Evolutionary conservation across 2,113 vertebrate species (phyloP).

Genomic region (rat (Rattus norvegicus)): DNA sequence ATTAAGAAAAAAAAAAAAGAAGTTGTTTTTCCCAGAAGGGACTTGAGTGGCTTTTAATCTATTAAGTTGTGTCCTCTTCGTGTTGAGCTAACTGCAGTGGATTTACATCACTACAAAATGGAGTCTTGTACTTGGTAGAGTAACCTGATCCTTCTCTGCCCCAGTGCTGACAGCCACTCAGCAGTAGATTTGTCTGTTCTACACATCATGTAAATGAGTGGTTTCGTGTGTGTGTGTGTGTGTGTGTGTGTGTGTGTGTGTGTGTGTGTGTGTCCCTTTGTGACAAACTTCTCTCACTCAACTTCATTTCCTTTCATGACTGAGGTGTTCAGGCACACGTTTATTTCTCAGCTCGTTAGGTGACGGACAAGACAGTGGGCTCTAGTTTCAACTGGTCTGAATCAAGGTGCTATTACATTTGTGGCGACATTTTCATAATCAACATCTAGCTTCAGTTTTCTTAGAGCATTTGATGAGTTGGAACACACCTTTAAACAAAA

Average conservation of each 20-base stretch:
- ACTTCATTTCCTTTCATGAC: neutral
- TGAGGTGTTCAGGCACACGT: neutral
- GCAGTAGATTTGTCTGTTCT: neutral
- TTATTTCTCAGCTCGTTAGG: neutral
- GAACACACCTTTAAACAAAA: constrained; percentile 34
- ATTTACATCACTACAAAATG: neutral
- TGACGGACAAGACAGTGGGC: neutral
- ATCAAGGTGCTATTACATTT: neutral
- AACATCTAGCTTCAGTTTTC: neutral
- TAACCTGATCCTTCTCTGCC: no score
- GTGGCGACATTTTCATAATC: neutral
- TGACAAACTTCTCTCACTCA: neutral
- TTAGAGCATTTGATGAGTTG: neutral
- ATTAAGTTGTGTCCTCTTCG: neutral
- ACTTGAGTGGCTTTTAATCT: neutral
- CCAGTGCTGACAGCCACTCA: neutral
- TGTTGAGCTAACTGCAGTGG: neutral
- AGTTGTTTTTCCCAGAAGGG: neutral
- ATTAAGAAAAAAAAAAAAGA: neutral
- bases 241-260: no score
- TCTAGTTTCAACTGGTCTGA: neutral
- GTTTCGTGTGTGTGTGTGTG: no score
- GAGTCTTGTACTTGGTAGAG: neutral
- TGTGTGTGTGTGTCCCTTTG: neutral
- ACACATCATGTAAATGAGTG: neutral